Evolutionary conservation across 2,888 invertebrate genomes (phyloP).

Genomic region (Julus scanicus): DNA sequence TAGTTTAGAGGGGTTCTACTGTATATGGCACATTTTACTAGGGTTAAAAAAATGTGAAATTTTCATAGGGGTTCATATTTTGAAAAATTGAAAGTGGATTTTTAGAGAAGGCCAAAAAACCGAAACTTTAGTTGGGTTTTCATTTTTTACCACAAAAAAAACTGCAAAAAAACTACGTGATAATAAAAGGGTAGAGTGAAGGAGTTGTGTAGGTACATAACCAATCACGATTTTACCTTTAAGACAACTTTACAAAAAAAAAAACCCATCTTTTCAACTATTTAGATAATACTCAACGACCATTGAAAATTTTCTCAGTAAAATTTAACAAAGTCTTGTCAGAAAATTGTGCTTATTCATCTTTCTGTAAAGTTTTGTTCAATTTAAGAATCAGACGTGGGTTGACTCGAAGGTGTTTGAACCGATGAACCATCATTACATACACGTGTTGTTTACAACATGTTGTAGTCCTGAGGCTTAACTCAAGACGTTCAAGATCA

Average conservation of each 20-base stretch:
- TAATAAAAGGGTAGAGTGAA: slow-evolving; percentile 21
- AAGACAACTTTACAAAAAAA: not conserved
- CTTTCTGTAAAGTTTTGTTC: slow-evolving; percentile 2
- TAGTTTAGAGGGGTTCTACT: no score
- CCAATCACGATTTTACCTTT: slow-evolving; percentile 32
- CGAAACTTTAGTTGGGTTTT: not conserved
- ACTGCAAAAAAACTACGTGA: not conserved
- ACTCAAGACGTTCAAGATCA: not conserved
- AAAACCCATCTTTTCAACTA: not conserved
- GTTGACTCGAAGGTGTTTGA: slow-evolving; percentile 25
- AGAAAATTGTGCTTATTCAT: slow-evolving; percentile 31
- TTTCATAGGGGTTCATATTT: not conserved
- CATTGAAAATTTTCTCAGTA: not conserved
- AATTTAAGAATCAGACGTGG: not conserved
- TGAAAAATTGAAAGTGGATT: slow-evolving; percentile 14
- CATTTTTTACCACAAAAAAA: not conserved
- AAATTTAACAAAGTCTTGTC: not conserved
- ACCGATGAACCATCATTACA: slow-evolving; percentile 43
- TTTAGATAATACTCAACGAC: slow-evolving; percentile 27
- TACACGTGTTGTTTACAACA: slow-evolving; percentile 7
- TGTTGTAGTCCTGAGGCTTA: not conserved
- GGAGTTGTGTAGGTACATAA: not conserved
- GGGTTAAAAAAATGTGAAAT: not conserved
- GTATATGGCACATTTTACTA: no score
- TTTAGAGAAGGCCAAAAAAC: not conserved